phyloP scores from a whole-genome alignment of 2,113 vertebrate genomes.

The Ginglymostoma cirratum region DNA sequence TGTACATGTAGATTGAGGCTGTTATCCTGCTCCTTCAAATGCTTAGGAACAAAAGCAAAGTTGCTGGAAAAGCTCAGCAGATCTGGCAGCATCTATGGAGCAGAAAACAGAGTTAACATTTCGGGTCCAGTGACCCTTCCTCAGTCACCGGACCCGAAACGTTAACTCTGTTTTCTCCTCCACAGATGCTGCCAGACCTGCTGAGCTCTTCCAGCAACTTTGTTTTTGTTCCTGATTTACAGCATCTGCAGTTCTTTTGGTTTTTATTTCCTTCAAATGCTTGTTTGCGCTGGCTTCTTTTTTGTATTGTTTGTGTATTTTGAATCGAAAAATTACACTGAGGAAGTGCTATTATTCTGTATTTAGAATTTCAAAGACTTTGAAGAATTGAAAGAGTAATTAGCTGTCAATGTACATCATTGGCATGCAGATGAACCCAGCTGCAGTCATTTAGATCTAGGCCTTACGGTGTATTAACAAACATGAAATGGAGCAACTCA shows the following conservation, averaged over 20 bases:
- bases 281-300: not conserved
- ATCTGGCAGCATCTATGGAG: too few relatives aligned
- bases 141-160: too few relatives aligned
- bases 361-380: not conserved
- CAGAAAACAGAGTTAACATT: too few relatives aligned
- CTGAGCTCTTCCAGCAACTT: too few relatives aligned
- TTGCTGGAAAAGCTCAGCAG: too few relatives aligned
- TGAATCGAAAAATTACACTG: not conserved
- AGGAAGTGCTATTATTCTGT: not conserved
- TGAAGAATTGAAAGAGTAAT: not conserved
- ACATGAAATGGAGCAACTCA: not conserved
- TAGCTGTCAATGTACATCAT: not conserved
- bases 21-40: not conserved
- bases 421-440: not conserved
- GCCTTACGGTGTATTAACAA: not conserved
- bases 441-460: not conserved
- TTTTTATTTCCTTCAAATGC: not conserved
- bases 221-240: too few relatives aligned
- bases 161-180: too few relatives aligned
- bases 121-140: too few relatives aligned
- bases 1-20: not conserved
- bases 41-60: not conserved
- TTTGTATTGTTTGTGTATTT: not conserved
- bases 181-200: too few relatives aligned
- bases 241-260: too few relatives aligned